Conservation (phyloP, 2,113 vertebrate genomes). For the Gallinago paraguaiae region DNA sequence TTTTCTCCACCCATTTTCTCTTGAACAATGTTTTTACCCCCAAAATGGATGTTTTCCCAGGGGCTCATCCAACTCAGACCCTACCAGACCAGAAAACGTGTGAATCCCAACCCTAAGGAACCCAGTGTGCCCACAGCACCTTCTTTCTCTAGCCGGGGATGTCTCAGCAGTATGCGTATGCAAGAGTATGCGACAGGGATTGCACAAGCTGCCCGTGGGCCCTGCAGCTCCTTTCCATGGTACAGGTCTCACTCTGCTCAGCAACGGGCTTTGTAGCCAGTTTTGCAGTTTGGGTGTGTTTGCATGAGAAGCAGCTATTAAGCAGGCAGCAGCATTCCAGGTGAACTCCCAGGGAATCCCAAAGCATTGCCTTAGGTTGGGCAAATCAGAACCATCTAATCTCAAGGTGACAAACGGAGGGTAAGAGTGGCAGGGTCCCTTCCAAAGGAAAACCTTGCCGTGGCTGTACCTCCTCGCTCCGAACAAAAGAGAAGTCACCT, state of each 20-base stretch:
- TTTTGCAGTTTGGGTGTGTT: neutral
- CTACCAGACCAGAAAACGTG: neutral
- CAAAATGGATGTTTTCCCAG: neutral
- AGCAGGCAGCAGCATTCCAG: neutral
- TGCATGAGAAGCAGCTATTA: neutral
- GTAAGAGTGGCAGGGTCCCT: neutral
- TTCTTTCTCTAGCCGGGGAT: neutral
- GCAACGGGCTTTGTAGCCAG: neutral
- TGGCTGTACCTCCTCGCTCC: rapidly evolving
- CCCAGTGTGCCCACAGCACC: neutral
- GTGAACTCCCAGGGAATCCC: neutral
- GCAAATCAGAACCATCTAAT: neutral
- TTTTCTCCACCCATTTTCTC: neutral
- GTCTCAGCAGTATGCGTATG: neutral
- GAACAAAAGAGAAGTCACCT: neutral
- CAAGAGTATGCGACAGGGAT: neutral
- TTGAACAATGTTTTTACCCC: neutral
- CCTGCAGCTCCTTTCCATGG: neutral
- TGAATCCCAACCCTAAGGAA: neutral
- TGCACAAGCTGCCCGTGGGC: neutral
- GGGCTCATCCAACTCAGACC: neutral
- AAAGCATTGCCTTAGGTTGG: neutral
- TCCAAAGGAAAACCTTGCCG: neutral
- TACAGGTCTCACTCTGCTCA: neutral
- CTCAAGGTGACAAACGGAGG: neutral